phyloP scores from a whole-genome alignment of 2,888 invertebrate species.

The Abscondita cerata region DNA sequence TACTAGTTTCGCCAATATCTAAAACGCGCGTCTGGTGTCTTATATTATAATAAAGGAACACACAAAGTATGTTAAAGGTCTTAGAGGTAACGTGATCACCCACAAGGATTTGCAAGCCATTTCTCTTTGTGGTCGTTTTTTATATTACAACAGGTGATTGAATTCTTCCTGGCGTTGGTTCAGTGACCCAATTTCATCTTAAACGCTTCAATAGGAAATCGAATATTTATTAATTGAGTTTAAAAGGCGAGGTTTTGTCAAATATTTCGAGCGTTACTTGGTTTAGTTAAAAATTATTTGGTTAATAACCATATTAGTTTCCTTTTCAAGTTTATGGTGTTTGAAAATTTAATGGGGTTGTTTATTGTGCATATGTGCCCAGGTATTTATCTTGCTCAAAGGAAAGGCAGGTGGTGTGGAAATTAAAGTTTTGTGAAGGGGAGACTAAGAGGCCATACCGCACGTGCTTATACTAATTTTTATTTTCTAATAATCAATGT shows the following conservation, averaged over 20 bases:
- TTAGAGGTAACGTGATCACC: slow-evolving; percentile 21
- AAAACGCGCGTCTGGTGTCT: slow-evolving; percentile 31
- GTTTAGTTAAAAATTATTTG: slow-evolving; percentile 3
- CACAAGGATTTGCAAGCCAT: slow-evolving; percentile 3
- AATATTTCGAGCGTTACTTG: background rate
- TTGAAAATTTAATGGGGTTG: slow-evolving; percentile 36
- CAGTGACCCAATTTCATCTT: slow-evolving; percentile 11
- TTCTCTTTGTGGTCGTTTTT: background rate
- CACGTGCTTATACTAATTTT: slow-evolving; percentile 24
- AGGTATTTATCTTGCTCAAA: slow-evolving; percentile 37
- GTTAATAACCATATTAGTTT: slow-evolving; percentile 23
- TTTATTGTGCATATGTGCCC: slow-evolving; percentile 32
- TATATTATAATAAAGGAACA: slow-evolving; percentile 11
- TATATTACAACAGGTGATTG: slow-evolving; percentile 2
- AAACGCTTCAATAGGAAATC: background rate
- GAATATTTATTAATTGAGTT: slow-evolving; percentile 7
- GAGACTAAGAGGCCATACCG: slow-evolving; percentile 22
- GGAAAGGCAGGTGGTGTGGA: slow-evolving; percentile 42
- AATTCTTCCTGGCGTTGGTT: slow-evolving; percentile 4
- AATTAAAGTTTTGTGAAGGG: slow-evolving; percentile 36
- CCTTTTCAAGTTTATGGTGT: slow-evolving; percentile 29
- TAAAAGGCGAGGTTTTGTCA: background rate
- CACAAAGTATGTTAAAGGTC: background rate
- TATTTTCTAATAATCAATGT: slow-evolving; percentile 14
- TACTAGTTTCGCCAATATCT: slow-evolving; percentile 34